Evolutionary conservation across 2,797 vertebrate species (phyloP).

Genomic region (Catamblyrhynchus diadema): DNA sequence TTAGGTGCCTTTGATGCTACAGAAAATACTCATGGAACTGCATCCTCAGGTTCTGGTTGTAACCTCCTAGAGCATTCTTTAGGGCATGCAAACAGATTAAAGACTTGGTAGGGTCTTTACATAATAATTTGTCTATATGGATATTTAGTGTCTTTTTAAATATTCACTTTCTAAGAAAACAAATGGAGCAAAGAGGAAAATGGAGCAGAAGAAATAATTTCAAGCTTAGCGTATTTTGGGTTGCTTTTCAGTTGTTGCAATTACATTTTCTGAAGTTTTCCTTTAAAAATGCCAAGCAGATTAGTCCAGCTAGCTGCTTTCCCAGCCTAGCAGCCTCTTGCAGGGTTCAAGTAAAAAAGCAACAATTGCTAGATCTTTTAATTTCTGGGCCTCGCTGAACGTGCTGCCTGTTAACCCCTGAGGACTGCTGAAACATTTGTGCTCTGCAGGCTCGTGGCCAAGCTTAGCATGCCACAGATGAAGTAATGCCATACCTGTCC

Average conservation of each 20-base stretch:
- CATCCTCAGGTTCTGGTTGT: not conserved
- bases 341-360: conserved; percentile 57
- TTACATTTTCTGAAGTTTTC: not conserved
- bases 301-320: not conserved
- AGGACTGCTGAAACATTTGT: conserved; percentile 60
- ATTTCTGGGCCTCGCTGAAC: conserved; percentile 4
- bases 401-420: conserved; percentile 57
- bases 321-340: not conserved
- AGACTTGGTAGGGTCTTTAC: not conserved
- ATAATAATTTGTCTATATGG: not conserved
- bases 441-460: conserved; percentile 36
- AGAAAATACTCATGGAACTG: not conserved
- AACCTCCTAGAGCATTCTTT: not conserved
- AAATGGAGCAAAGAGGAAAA: not conserved
- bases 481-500: conserved; percentile 72
- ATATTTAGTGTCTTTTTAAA: not conserved
- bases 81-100: not conserved
- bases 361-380: conserved; percentile 2
- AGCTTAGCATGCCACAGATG: conserved; percentile 56
- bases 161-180: not conserved
- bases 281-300: not conserved
- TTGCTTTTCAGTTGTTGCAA: not conserved
- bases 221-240: fast-evolving
- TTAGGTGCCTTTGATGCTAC: not conserved
- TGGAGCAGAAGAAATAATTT: not conserved